phyloP scores from a whole-genome alignment of 1,140 invertebrate genomes.

The Nephotettix cincticeps region DNA sequence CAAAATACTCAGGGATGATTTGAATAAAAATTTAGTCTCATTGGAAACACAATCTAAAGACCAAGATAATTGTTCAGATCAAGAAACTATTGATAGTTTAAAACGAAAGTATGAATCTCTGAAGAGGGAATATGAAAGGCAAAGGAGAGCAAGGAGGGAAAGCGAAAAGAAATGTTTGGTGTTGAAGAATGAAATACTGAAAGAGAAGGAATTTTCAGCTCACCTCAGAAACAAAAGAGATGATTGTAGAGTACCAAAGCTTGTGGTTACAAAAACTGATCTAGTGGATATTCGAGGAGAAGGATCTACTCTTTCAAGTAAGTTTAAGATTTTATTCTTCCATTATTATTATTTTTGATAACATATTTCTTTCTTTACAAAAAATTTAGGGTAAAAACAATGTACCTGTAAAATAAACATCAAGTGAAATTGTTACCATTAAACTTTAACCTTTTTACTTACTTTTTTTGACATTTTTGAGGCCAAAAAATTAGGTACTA shows the following conservation, averaged over 20 bases:
- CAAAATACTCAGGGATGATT: constrained; percentile 48
- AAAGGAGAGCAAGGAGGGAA: constrained; percentile 21
- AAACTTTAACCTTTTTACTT: no score
- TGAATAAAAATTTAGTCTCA: constrained; percentile 51
- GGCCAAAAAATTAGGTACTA: no score
- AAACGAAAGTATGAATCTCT: constrained; percentile 13
- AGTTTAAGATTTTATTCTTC: no score
- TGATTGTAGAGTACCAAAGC: background rate
- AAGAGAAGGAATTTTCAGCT: constrained; percentile 19
- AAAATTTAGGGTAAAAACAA: no score
- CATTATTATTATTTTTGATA: no score
- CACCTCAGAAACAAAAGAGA: background rate
- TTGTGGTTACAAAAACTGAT: background rate
- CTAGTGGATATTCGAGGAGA: background rate
- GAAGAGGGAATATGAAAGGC: constrained; percentile 24
- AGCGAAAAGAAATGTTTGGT: constrained; percentile 20
- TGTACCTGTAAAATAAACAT: no score
- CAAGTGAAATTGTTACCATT: no score
- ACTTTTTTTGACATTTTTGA: no score
- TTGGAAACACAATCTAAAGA: constrained; percentile 12
- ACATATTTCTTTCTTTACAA: no score
- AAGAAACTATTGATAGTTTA: background rate
- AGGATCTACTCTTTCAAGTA: background rate
- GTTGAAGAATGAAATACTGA: constrained; percentile 24
- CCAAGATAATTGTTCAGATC: constrained; percentile 4